Percentiles rank a stretch among this genome's conserved stretches.
Conservation (phyloP, 2,113 vertebrate genomes). For the Chaetorhynchus papuensis region DNA sequence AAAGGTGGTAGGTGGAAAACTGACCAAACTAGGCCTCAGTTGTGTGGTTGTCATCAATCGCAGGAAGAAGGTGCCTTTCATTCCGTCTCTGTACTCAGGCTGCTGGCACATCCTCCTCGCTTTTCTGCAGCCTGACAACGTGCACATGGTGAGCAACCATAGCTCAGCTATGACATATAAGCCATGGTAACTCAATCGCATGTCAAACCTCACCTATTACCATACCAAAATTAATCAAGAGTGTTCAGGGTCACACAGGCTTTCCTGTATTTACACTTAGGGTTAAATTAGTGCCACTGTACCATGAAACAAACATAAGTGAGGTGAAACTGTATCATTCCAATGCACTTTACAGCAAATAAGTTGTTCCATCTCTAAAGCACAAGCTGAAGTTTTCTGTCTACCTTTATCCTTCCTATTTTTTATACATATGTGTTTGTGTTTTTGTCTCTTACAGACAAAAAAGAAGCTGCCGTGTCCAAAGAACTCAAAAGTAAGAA, state of each 20-base stretch:
- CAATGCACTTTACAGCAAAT: not conserved
- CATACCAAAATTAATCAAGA: not conserved
- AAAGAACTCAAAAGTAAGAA: conserved; percentile 60
- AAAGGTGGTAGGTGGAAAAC: not conserved
- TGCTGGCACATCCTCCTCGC: no score
- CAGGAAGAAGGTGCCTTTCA: not conserved
- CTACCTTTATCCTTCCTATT: not conserved
- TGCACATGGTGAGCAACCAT: not conserved
- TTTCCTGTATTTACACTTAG: not conserved
- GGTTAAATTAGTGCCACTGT: not conserved
- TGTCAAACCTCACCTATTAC: not conserved
- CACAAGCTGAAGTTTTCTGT: not conserved
- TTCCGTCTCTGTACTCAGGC: not conserved
- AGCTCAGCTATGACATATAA: not conserved
- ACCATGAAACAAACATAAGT: not conserved
- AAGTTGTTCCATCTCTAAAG: not conserved
- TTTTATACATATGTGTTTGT: not conserved
- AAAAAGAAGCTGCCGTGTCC: conserved; percentile 22
- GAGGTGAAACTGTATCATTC: not conserved
- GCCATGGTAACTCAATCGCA: not conserved
- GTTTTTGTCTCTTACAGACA: not conserved
- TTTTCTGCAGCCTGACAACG: not conserved
- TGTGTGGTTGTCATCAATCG: not conserved
- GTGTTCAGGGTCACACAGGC: not conserved
- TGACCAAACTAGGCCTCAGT: not conserved